Evolutionary conservation across 2,113 vertebrate species (phyloP).

Genomic region (Anarhynchus alexandrinus): DNA sequence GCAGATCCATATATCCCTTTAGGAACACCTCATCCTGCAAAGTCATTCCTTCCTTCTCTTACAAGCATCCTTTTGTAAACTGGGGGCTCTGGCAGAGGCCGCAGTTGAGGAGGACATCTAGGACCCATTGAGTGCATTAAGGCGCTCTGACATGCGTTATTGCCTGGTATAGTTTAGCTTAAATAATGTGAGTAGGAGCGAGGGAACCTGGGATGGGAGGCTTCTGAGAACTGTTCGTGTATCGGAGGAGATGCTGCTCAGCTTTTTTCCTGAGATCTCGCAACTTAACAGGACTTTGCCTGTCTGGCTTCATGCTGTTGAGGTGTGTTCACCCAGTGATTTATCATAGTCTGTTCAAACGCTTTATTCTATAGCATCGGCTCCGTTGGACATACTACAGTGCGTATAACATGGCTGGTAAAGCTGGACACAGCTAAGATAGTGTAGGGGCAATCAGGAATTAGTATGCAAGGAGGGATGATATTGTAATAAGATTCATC

Average conservation of each 20-base stretch:
- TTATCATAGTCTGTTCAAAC: background rate
- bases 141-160: background rate
- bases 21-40: background rate
- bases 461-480: background rate
- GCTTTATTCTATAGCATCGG: background rate
- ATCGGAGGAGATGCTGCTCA: background rate
- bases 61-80: background rate
- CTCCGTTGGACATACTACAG: background rate
- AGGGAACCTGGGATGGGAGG: background rate
- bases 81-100: background rate
- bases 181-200: background rate
- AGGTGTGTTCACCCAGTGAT: background rate
- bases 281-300: background rate
- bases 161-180: background rate
- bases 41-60: background rate
- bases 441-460: background rate
- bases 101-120: background rate
- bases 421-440: background rate
- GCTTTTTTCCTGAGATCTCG: background rate
- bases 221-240: background rate
- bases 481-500: background rate
- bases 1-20: accelerated
- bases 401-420: background rate
- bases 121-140: background rate
- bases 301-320: background rate